These are phyloP conservation scores for Aurelia sp. DNA, from an alignment of 30 jellyfish, hydroid and myxozoan species.

Conservation along the genomic window DNA sequence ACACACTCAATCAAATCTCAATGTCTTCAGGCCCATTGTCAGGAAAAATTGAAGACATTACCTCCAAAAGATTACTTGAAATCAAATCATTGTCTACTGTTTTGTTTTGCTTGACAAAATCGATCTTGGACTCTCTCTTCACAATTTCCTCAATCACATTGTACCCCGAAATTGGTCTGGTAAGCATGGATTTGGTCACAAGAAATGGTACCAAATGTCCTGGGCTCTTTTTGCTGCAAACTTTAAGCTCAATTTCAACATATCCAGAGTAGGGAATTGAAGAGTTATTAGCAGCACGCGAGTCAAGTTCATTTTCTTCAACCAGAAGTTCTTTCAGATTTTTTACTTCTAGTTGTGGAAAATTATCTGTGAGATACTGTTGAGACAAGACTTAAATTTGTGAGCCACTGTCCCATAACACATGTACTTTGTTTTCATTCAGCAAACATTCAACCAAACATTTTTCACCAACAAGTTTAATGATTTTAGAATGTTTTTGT, in stretches of 20 bases:
- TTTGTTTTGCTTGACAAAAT: not conserved
- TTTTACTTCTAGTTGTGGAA: constrained; percentile 4
- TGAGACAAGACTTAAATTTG: constrained; percentile 40
- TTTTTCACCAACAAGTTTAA: constrained; percentile 31
- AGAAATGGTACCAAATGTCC: constrained; percentile 27
- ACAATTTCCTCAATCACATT: constrained; percentile 35
- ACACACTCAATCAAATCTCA: constrained; percentile 14
- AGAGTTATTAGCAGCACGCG: constrained; percentile 16
- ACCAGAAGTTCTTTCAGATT: constrained; percentile 18
- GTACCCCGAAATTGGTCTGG: constrained; percentile 13
- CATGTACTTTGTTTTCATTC: not conserved
- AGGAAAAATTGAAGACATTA: constrained; percentile 12
- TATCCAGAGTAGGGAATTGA: constrained; percentile 16
- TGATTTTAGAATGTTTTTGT: constrained; percentile 8
- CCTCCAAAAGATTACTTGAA: not conserved
- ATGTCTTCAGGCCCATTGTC: constrained; percentile 2
- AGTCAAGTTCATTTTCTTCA: not conserved
- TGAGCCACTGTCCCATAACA: constrained; percentile 59
- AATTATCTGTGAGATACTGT: not conserved
- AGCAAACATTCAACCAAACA: constrained; percentile 12
- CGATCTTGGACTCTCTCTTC: too few species aligned
- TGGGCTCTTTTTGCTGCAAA: not conserved
- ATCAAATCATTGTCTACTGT: not conserved
- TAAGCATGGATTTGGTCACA: not conserved
- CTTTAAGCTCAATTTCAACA: constrained; percentile 17